These are phyloP conservation scores for Thrips palmi DNA, from an alignment of 1,140 invertebrate genomes.

Conservation along the genomic window DNA sequence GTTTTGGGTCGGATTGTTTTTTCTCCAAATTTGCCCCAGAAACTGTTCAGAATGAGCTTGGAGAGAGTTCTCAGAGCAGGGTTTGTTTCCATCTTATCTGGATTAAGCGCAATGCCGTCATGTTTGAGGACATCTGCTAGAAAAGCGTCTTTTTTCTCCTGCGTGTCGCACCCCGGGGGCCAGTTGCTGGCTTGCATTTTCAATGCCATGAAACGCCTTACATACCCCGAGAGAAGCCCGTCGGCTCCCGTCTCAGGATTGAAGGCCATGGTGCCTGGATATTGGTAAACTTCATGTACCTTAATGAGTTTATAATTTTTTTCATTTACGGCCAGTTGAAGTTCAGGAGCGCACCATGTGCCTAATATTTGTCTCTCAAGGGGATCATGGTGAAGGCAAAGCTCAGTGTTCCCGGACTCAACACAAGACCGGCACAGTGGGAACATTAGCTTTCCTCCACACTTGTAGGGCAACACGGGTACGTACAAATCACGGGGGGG, in stretches of 20 bases:
- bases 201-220: conserved; percentile 20
- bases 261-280: conserved; percentile 12
- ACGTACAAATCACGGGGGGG: conserved; percentile 19
- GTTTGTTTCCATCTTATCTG: conserved; percentile 20
- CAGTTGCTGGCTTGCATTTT: conserved; percentile 20
- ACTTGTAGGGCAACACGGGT: conserved; percentile 17
- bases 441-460: conserved; percentile 19
- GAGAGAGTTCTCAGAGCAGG: conserved; percentile 18
- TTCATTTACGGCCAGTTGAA: conserved; percentile 19
- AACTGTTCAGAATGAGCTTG: conserved; percentile 21
- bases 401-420: conserved; percentile 1
- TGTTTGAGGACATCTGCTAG: conserved; percentile 19
- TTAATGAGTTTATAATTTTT: conserved; percentile 20
- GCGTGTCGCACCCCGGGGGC: conserved; percentile 16
- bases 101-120: conserved; percentile 22
- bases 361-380: conserved; percentile 17
- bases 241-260: conserved; percentile 7
- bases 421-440: conserved; percentile 17
- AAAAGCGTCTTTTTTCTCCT: conserved; percentile 18
- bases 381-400: no score
- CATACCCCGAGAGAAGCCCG: conserved; percentile 18
- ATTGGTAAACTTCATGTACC: conserved; percentile 16
- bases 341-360: conserved; percentile 22
- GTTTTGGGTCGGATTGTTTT: conserved; percentile 17
- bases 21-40: conserved; percentile 22